A percentile compares a stretch with the other conserved stretches of the same genome.
Conservation (phyloP, 30 jellyfish, hydroid and myxozoan genomes). For the Sanderia malayensis region DNA sequence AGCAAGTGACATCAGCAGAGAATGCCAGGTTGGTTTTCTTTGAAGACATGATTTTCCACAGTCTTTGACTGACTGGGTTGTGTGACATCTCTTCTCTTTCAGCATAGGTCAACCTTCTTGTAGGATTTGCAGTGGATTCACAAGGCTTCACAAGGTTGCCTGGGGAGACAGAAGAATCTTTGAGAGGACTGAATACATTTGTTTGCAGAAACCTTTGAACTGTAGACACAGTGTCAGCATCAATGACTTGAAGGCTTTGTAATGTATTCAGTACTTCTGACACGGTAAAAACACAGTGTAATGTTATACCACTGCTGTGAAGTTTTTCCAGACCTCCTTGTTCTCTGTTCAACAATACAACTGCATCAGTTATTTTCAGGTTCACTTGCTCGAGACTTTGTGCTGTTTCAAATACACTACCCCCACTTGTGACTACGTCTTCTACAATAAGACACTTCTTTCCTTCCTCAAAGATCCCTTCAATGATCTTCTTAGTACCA, state of each 20-base stretch:
- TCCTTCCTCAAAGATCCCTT: constrained; percentile 74
- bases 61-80: constrained; percentile 48
- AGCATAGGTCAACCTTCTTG: constrained; percentile 28
- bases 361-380: constrained; percentile 79
- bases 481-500: constrained; percentile 91
- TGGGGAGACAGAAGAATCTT: background rate
- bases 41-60: constrained; percentile 73
- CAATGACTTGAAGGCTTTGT: constrained; percentile 33
- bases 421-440: constrained; percentile 96
- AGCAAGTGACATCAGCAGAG: constrained; percentile 83
- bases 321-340: constrained; percentile 89
- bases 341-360: constrained; percentile 87
- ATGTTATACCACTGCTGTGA: constrained; percentile 53
- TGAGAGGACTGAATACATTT: constrained; percentile 12
- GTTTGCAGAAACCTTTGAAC: constrained; percentile 50
- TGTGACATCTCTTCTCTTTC: constrained; percentile 37
- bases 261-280: constrained; percentile 57
- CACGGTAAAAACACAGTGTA: constrained; percentile 66
- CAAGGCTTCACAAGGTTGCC: too few relatives aligned
- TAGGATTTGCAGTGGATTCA: background rate
- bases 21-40: constrained; percentile 80
- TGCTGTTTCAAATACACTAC: constrained; percentile 87
- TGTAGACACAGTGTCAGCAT: constrained; percentile 26
- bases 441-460: constrained; percentile 75
- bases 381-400: constrained; percentile 53